Conservation (phyloP, 2,113 vertebrate genomes). For the Quiscalus mexicanus region DNA sequence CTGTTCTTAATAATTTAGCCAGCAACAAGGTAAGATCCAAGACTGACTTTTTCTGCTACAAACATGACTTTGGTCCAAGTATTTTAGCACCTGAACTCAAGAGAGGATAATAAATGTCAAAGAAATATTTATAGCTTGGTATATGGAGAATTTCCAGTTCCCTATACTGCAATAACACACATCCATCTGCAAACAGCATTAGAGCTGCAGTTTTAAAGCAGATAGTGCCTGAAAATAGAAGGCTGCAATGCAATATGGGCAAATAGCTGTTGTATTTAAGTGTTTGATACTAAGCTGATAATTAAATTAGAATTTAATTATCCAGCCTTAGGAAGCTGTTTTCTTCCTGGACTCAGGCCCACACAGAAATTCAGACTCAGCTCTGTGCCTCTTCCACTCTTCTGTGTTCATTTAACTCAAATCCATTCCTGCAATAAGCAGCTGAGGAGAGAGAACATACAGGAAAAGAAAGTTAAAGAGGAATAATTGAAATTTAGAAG, state of each 20-base stretch:
- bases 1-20: constrained; percentile 77
- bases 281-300: constrained; percentile 64
- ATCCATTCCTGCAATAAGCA: neutral
- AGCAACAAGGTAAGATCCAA: constrained; percentile 69
- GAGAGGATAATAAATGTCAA: constrained; percentile 94
- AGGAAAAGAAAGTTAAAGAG: neutral
- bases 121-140: constrained; percentile 91
- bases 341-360: constrained; percentile 30
- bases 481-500: neutral
- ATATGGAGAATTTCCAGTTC: constrained; percentile 94
- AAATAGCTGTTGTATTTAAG: constrained; percentile 52
- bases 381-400: neutral
- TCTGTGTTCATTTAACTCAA: constrained; percentile 31
- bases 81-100: constrained; percentile 95
- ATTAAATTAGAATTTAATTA: constrained; percentile 73
- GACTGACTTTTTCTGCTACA: constrained; percentile 72
- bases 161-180: constrained; percentile 84
- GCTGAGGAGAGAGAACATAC: neutral
- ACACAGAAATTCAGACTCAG: constrained; percentile 38
- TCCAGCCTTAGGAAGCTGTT: neutral
- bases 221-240: constrained; percentile 80
- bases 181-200: constrained; percentile 94
- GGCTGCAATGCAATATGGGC: constrained; percentile 54
- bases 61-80: constrained; percentile 82
- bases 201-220: constrained; percentile 67